Base-by-base conservation (phyloP, 1,140 invertebrate genomes). In the Scaptomyza hsui region DNA sequence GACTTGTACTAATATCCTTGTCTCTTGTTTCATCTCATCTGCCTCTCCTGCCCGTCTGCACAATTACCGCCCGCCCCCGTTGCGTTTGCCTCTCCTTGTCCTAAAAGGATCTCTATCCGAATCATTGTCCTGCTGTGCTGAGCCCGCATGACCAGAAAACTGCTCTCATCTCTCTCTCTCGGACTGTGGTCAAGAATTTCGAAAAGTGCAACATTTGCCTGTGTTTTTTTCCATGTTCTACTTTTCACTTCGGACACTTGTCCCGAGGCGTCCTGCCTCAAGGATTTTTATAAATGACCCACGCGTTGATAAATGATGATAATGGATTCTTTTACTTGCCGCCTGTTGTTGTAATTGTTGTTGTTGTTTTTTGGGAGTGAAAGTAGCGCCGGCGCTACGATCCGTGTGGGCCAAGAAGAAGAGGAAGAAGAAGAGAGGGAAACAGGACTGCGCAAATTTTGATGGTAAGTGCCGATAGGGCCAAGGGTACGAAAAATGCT, bases 251-350 rank as follows among this genome's bases (percentile, higher is more conserved):
- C n/a, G n/a, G n/a, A n/a, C 45, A 47, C 45, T 47, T 47, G 45
- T 37, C n/a, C 12, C 48, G 4, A 4, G 4, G n/a, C 7, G 2
- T 19, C 51, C 35, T 74, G 71, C 72, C 6, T 29, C 67, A 69
- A 78, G 61, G 77, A 76, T 78, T 63, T 29, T 83, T 67, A 83
- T 65, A 82, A 82, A 82, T 86, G 82, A 86, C 70, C 73, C 73
- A 80, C 82, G 81, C 79, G 51, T 42, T 85, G 81, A 85, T 85
- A 85, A 85, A 85, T 85, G 81, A 85, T 77, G 79, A 82, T 83
- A 82, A 83, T 83, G 71, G 41, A 67, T 59, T 65, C 53, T 56
- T 49, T 65, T 7, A 48, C 42, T 59, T 44, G 64, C 55, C 55
- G 56, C 47, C 35, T 45, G 48, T 24, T 21, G 18, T 29, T 19